phyloP scores from a whole-genome alignment of 2,888 invertebrate genomes.

The Elmis aenea region DNA sequence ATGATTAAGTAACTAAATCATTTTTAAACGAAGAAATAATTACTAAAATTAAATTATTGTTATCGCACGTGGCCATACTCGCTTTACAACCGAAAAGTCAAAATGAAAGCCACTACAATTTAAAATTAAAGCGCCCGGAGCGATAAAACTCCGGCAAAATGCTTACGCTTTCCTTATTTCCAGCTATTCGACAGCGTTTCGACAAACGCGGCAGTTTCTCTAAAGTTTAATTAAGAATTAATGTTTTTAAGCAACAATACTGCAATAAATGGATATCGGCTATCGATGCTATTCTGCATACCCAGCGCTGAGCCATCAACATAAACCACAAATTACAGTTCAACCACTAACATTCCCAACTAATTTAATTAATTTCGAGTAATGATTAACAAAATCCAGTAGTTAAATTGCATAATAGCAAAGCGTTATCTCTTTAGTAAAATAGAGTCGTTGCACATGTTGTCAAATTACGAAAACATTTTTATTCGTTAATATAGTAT shows the following conservation, averaged over 20 bases:
- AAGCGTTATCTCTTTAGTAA: too few relatives aligned
- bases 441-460: too few relatives aligned
- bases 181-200: slow-evolving; percentile 18
- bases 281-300: slow-evolving; percentile 14
- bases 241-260: slow-evolving; percentile 20
- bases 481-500: too few relatives aligned
- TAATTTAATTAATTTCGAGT: too few relatives aligned
- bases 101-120: slow-evolving; percentile 21
- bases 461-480: too few relatives aligned
- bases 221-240: slow-evolving; percentile 23
- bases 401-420: too few relatives aligned
- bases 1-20: too few relatives aligned
- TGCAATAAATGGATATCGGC: slow-evolving; percentile 16
- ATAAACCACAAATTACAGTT: slow-evolving; percentile 10
- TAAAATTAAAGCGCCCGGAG: slow-evolving; percentile 20
- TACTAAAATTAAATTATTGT: slow-evolving; percentile 18
- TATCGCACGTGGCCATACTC: slow-evolving; percentile 19
- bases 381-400: too few relatives aligned
- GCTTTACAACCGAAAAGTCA: slow-evolving; percentile 13
- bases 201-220: slow-evolving; percentile 21
- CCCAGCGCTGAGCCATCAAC: slow-evolving; percentile 2
- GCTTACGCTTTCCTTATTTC: slow-evolving; percentile 15
- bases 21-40: slow-evolving; percentile 17
- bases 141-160: slow-evolving; percentile 15
- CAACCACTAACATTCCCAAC: too few relatives aligned